These are phyloP conservation scores for Campylomormyrus tamandua DNA, from an alignment of 2,113 vertebrate species.

Conservation along the genomic window DNA sequence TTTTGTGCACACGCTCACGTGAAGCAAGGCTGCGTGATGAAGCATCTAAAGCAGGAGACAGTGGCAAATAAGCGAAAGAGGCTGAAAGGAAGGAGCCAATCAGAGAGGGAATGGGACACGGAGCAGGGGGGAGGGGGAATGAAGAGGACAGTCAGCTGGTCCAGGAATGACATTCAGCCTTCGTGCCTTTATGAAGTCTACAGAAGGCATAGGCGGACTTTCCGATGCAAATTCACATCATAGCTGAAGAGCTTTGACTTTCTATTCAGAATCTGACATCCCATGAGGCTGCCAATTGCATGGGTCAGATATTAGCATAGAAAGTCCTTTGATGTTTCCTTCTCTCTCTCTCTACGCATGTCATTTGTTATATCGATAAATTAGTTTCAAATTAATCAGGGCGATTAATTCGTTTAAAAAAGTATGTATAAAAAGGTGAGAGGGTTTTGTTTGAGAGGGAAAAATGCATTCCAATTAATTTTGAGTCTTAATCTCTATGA, in stretches of 20 bases:
- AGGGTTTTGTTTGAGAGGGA: neutral
- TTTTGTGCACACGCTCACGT: slow-evolving; percentile 92
- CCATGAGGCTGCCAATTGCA: neutral
- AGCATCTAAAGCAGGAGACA: slow-evolving; percentile 92
- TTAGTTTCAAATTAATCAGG: neutral
- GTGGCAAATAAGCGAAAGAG: slow-evolving; percentile 86
- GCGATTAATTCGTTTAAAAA: neutral
- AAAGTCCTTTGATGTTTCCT: neutral
- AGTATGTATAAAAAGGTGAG: neutral
- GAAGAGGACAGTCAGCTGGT: neutral
- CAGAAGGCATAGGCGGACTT: neutral
- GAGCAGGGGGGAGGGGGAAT: slow-evolving; percentile 58
- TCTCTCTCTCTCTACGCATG: neutral
- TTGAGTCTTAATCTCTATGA: neutral
- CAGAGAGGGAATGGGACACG: slow-evolving; percentile 50
- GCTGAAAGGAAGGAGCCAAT: slow-evolving; percentile 68
- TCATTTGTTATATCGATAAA: neutral
- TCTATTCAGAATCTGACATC: neutral
- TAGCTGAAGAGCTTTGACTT: neutral
- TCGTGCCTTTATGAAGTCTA: neutral
- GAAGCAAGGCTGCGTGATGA: slow-evolving; percentile 93
- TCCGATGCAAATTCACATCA: neutral
- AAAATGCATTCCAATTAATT: neutral
- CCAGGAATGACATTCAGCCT: neutral
- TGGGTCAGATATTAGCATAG: neutral